A percentile compares a stretch with the other conserved stretches of the same genome.
phyloP scores from a whole-genome alignment of 2,888 invertebrate genomes.

The Eledone cirrhosa region DNA sequence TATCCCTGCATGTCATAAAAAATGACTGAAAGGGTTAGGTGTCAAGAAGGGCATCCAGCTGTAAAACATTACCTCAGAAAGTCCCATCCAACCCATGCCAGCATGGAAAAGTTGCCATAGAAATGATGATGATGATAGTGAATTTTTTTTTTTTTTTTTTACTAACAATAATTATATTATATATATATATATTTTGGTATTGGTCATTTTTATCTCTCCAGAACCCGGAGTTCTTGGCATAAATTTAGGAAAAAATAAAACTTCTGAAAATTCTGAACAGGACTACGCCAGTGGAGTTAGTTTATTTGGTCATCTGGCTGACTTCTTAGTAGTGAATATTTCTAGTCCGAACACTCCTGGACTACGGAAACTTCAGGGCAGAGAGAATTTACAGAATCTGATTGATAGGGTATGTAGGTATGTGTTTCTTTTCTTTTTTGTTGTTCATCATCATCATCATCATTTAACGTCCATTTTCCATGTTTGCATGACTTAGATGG shows the following conservation, averaged over 20 bases:
- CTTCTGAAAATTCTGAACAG: conserved; percentile 75
- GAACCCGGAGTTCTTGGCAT: conserved; percentile 77
- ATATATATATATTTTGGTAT: too few species aligned
- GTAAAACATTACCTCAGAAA: too few species aligned
- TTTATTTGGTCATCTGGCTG: conserved; percentile 83
- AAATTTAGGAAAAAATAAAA: conserved; percentile 96
- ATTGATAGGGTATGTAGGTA: conserved; percentile 67
- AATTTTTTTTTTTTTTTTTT: too few species aligned
- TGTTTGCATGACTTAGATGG: too few species aligned
- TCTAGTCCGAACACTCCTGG: conserved; percentile 98
- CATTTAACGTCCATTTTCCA: background rate
- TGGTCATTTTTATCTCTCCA: conserved; percentile 31
- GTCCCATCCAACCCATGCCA: too few species aligned
- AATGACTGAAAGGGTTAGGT: too few species aligned
- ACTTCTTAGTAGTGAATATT: conserved; percentile 96
- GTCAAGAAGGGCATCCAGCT: too few species aligned
- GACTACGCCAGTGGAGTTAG: conserved; percentile 89
- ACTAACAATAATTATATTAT: too few species aligned
- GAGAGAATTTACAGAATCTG: conserved; percentile 77
- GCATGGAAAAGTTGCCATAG: too few species aligned
- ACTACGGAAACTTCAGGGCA: conserved; percentile 82
- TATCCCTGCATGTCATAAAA: too few species aligned
- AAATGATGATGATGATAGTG: too few species aligned
- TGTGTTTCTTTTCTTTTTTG: background rate
- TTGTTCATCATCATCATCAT: background rate